Evolutionary conservation across 2,113 vertebrate genomes (phyloP), one percentile per base, ranked within the genome.

Genomic region (Verasper variegatus): DNA sequence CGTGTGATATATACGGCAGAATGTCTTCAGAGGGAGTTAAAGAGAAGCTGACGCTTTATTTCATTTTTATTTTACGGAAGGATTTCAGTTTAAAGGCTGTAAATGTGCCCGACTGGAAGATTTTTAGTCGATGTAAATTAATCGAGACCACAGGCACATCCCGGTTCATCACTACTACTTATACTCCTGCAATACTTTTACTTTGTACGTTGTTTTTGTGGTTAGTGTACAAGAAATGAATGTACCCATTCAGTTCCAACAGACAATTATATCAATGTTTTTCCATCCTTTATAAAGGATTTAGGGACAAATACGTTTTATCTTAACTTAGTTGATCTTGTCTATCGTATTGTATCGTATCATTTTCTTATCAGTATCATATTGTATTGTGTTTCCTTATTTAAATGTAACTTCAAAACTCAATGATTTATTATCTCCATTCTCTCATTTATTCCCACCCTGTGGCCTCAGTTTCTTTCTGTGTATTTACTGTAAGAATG

Each of bases 401-500:
- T 12, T 40, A 10, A 0, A 40, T 12, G 11, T 40, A 2, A 11
- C 9, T 40, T n/a, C 14, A 47, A 47, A 47, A 17, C 45, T n/a
- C 5, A 18, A 9, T 52, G 6, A 52, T 52, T 52, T n/a, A 52
- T 52, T 52, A 52, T 56, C 11, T 56, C 10, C 52, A 55, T 14
- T 24, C 23, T 21, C 18, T 54, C 45, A 17, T 17, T 47, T 17
- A 17, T 17, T 47, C 18, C 45, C 18, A 10, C 3, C 17, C 59
- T 58, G 26, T 58, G 27, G 10, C 35, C 20, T 2, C 4, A 15
- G 58, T 24, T 45, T 68, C 26, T 26, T 21, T 23, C 57, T 1
- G 27, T 67, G 27, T 55, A 24, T 42, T 58, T 31, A 72, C 51
- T 65, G 51, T 42, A 47, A 49, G 72, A 35, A 27, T 71, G 68